These are phyloP conservation scores for Tiaroga cobitis DNA, from an alignment of 2,797 vertebrate species.

Conservation along the genomic window DNA sequence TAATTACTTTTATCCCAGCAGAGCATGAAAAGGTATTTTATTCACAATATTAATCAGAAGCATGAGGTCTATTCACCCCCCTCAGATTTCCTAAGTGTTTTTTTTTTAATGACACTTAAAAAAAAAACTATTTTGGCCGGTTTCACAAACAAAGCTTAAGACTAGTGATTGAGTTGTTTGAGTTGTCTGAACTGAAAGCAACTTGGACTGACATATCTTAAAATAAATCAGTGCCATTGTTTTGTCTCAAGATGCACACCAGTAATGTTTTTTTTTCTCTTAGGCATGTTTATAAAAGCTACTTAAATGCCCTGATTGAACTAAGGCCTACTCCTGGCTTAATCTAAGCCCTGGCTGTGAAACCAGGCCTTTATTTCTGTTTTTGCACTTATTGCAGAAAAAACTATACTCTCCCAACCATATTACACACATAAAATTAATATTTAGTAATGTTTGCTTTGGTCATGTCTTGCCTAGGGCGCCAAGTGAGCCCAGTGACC, in stretches of 20 bases:
- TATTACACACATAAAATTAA: background rate
- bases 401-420: background rate
- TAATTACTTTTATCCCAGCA: background rate
- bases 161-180: no score
- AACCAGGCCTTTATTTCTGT: background rate
- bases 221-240: no score
- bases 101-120: background rate
- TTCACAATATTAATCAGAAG: background rate
- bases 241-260: no score
- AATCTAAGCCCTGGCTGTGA: no score
- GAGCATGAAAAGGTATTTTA: background rate
- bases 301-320: no score
- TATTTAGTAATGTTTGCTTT: background rate
- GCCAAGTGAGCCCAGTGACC: background rate
- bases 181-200: no score
- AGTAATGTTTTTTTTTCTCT: no score
- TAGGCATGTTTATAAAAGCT: no score
- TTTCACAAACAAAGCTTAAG: no score
- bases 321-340: no score
- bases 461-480: background rate
- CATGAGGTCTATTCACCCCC: background rate
- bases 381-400: background rate
- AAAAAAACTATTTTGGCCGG: no score
- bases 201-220: no score
- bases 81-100: slow-evolving; percentile 2